phyloP scores from a whole-genome alignment of 2,113 vertebrate genomes.

The Tapirus terrestris region DNA sequence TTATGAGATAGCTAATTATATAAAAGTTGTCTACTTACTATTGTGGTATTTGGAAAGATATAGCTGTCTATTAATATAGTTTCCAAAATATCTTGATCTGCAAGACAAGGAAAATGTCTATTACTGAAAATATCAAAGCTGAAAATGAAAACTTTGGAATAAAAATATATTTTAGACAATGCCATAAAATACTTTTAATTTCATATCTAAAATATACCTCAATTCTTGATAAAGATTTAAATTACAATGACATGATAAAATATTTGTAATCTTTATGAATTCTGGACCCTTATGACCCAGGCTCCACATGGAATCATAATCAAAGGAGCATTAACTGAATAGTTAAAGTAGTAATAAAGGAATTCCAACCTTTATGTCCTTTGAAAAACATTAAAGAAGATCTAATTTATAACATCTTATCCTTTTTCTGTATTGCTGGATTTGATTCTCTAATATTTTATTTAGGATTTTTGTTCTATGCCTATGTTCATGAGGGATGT shows the following conservation, averaged over 20 bases:
- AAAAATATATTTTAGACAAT: constrained; percentile 29
- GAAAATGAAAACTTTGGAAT: constrained; percentile 40
- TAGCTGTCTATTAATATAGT: constrained; percentile 91
- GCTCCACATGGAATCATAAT: background rate
- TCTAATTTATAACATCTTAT: constrained; percentile 28
- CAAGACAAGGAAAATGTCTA: constrained; percentile 66
- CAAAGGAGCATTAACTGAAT: background rate
- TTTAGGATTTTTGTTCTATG: constrained; percentile 19
- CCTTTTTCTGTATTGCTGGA: background rate
- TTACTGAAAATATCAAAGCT: constrained; percentile 49
- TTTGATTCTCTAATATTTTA: background rate
- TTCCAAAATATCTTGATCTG: constrained; percentile 96
- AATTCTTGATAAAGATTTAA: constrained; percentile 25
- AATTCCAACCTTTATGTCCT: background rate
- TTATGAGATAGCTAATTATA: constrained; percentile 22
- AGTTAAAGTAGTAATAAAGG: background rate
- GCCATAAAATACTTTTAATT: constrained; percentile 17
- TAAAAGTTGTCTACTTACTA: constrained; percentile 89
- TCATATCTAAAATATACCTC: constrained; percentile 13
- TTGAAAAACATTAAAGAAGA: constrained; percentile 19
- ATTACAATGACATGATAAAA: background rate
- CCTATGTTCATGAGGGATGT: background rate
- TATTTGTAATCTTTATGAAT: constrained; percentile 16
- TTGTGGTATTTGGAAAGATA: constrained; percentile 86
- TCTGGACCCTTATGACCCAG: background rate